Percentiles rank a stretch among this genome's conserved stretches.
phyloP scores from a whole-genome alignment of 2,113 vertebrate genomes.

The Chaetodon auriga region DNA sequence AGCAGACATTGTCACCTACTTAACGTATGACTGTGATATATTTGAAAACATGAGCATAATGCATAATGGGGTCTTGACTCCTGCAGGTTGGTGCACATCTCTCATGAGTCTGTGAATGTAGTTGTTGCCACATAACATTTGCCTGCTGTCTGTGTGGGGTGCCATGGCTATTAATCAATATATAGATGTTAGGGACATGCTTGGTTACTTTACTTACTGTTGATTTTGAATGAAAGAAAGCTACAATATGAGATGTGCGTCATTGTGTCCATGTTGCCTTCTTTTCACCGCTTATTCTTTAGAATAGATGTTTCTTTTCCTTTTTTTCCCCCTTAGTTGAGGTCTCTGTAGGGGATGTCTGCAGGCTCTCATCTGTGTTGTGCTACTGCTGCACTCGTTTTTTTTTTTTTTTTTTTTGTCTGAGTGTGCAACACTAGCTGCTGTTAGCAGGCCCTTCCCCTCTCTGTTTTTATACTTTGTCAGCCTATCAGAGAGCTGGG shows the following conservation, averaged over 20 bases:
- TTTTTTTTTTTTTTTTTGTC: neutral
- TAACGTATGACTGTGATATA: neutral
- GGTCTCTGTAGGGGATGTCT: constrained; percentile 32
- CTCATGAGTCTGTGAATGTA: neutral
- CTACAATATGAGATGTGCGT: neutral
- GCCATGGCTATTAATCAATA: neutral
- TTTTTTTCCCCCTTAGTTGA: neutral
- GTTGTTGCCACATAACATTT: constrained; percentile 13
- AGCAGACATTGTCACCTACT: neutral
- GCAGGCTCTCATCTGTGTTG: constrained; percentile 36
- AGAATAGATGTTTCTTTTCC: constrained; percentile 14
- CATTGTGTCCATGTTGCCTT: constrained; percentile 14
- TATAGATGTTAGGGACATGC: neutral
- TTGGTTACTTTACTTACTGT: neutral
- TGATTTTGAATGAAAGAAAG: neutral
- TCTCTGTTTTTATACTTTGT: constrained; percentile 67
- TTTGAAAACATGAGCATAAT: constrained; percentile 1
- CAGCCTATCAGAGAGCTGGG: constrained; percentile 73
- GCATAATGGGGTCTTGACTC: neutral
- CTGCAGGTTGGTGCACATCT: neutral
- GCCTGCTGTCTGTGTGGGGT: constrained; percentile 11
- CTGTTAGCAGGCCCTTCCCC: constrained; percentile 64
- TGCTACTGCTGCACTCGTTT: constrained; percentile 37
- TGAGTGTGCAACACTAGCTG: constrained; percentile 24
- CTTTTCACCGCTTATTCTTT: neutral